These are phyloP conservation scores for Bombyx mori DNA, from an alignment of 1,140 invertebrate genomes.

Conservation along the genomic window ASM3026992v2 NC_085110.1:17204501-17205000, in stretches of 20 bases:
- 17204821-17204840: constrained; percentile 54
- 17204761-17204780: constrained; percentile 55
- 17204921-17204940: constrained; percentile 46
- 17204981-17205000: constrained; percentile 64
- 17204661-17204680: constrained; percentile 63
- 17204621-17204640: constrained; percentile 67
- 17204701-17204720: constrained; percentile 43
- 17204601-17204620: constrained; percentile 60
- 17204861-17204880: constrained; percentile 63
- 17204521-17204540: constrained; percentile 39
- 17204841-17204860: constrained; percentile 58
- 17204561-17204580: constrained; percentile 9
- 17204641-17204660: constrained; percentile 60
- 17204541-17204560: constrained; percentile 32
- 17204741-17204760: constrained; percentile 54
- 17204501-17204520: constrained; percentile 41
- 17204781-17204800: constrained; percentile 64
- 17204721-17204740: constrained; percentile 60
- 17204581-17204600: constrained; percentile 40
- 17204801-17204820: constrained; percentile 57
- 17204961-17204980: constrained; percentile 63
- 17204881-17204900: constrained; percentile 62
- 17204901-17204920: constrained; percentile 51
- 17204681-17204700: constrained; percentile 46
- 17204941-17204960: constrained; percentile 52